phyloP scores from a whole-genome alignment of 30 jellyfish, hydroid and myxozoan genomes.

The Catostylus mosaicus region DNA sequence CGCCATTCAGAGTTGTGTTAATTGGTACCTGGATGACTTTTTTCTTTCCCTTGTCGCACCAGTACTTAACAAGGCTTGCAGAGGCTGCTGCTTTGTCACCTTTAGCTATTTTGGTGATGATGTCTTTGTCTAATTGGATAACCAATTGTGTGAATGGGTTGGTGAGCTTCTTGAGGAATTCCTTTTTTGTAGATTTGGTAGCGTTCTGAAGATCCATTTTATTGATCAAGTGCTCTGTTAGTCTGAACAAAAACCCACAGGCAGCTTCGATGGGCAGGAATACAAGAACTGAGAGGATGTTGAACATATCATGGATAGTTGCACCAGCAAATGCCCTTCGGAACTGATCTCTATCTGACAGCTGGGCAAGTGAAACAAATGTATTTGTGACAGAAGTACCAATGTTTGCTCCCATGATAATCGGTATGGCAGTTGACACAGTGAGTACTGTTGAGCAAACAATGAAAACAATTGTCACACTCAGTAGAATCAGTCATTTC shows the following conservation, averaged over 20 bases:
- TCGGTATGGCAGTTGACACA: constrained; percentile 92
- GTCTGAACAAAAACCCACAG: constrained; percentile 68
- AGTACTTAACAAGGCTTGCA: constrained; percentile 77
- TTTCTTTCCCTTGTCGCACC: constrained; percentile 92
- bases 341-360: constrained; percentile 85
- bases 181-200: constrained; percentile 47
- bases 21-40: constrained; percentile 23
- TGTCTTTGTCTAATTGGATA: constrained; percentile 84
- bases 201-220: constrained; percentile 49
- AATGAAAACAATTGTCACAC: no score
- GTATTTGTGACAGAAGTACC: constrained; percentile 96
- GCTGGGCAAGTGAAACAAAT: constrained; percentile 89
- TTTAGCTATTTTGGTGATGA: constrained; percentile 83
- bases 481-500: no score
- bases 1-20: background rate
- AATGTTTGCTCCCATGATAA: constrained; percentile 96
- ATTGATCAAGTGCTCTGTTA: constrained; percentile 57
- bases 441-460: constrained; percentile 51
- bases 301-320: constrained; percentile 93
- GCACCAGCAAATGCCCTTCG: constrained; percentile 98
- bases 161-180: constrained; percentile 80
- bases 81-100: constrained; percentile 86
- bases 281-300: constrained; percentile 77
- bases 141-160: constrained; percentile 84
- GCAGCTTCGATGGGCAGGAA: constrained; percentile 86